Evolutionary conservation across 2,113 vertebrate genomes (phyloP).

Genomic region (Dromaius novaehollandiae): DNA sequence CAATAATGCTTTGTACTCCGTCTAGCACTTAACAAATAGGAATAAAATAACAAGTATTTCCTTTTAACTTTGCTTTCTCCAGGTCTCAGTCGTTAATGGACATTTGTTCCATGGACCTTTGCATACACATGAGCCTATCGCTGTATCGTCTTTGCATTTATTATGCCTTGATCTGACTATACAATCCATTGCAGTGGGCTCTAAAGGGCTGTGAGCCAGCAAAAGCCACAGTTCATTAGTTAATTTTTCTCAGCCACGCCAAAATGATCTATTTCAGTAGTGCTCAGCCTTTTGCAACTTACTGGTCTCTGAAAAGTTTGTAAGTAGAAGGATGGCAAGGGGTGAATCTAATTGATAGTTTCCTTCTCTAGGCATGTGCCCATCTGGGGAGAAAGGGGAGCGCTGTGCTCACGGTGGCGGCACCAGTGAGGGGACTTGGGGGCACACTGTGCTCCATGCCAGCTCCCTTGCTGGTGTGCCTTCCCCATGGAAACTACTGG

Average conservation of each 20-base stretch:
- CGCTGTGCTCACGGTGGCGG: background rate
- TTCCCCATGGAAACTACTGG: background rate
- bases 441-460: background rate
- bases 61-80: background rate
- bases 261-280: background rate
- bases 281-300: background rate
- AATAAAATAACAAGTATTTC: background rate
- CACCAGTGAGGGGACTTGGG: rapidly evolving
- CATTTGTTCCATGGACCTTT: rapidly evolving
- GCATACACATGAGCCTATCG: background rate
- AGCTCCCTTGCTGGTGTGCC: background rate
- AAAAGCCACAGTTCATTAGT: background rate
- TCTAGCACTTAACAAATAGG: background rate
- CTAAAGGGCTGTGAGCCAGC: background rate
- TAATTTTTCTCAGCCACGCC: background rate
- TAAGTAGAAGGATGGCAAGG: background rate
- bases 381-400: background rate
- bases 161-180: background rate
- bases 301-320: background rate
- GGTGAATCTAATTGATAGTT: background rate
- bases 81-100: background rate
- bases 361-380: background rate
- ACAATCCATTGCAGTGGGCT: background rate
- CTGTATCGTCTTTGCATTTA: background rate
- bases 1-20: background rate